Conservation (phyloP, 2,888 invertebrate genomes). For the Neoitamus cyanurus region DNA sequence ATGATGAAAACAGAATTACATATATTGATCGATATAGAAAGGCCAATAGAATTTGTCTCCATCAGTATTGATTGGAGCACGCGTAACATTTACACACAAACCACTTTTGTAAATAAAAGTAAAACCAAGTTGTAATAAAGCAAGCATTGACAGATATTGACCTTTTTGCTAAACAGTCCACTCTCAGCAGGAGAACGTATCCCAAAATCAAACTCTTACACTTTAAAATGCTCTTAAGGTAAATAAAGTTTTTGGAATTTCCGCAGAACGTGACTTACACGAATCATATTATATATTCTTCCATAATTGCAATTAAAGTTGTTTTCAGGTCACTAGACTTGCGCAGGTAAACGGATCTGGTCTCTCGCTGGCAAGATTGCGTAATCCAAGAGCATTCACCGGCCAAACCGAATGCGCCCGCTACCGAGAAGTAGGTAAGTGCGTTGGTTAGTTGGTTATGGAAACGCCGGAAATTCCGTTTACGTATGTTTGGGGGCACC, state of each 20-base stretch:
- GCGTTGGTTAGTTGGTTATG: not conserved
- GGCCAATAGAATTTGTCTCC: too few species aligned
- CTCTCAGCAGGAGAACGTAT: too few species aligned
- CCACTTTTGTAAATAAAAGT: too few species aligned
- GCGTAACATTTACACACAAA: too few species aligned
- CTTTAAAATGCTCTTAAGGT: not conserved
- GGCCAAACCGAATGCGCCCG: not conserved
- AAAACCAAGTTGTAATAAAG: too few species aligned
- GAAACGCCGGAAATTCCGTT: not conserved
- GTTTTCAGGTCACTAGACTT: not conserved
- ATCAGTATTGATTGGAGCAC: too few species aligned
- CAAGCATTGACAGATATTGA: too few species aligned
- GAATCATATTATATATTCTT: not conserved
- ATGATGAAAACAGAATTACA: too few species aligned
- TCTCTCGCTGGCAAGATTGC: not conserved
- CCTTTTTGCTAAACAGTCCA: too few species aligned
- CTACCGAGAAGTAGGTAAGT: not conserved
- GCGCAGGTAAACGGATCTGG: not conserved
- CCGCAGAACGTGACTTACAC: not conserved
- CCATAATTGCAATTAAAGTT: not conserved
- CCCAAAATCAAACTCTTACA: too few species aligned
- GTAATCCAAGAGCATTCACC: slow-evolving; percentile 1
- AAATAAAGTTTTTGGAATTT: not conserved
- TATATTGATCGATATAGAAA: too few species aligned
- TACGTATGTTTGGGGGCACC: not conserved